Percentiles rank a stretch among this genome's conserved stretches.
Evolutionary conservation across 2,797 vertebrate species (phyloP).

Genomic region (Thunnus albacares): DNA sequence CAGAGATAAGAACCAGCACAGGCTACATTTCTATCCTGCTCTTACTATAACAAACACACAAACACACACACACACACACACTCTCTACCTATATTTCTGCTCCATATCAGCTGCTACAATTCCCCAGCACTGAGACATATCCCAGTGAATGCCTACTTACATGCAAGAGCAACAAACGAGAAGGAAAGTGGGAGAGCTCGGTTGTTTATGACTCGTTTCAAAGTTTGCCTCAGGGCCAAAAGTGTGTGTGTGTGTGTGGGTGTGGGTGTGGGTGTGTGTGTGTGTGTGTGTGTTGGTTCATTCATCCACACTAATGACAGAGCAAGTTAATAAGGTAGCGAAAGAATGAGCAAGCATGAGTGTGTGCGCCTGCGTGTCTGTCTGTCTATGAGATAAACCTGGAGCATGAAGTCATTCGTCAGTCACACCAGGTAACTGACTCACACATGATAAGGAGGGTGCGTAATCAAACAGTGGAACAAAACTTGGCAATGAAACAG

Average conservation of each 20-base stretch:
- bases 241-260: neutral
- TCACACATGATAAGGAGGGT: slow-evolving; percentile 12
- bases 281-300: neutral
- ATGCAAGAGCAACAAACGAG: neutral
- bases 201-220: slow-evolving; percentile 25
- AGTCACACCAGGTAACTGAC: slow-evolving; percentile 27
- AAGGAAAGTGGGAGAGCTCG: neutral
- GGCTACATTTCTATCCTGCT: slow-evolving; percentile 55
- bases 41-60: slow-evolving; percentile 28
- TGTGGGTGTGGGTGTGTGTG: neutral
- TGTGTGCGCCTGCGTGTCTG: neutral
- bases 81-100: slow-evolving; percentile 2
- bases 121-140: neutral
- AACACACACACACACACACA: slow-evolving; percentile 3
- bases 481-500: neutral
- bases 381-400: slow-evolving; percentile 16
- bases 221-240: slow-evolving; percentile 20
- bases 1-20: slow-evolving; percentile 69
- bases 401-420: slow-evolving; percentile 46
- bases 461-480: slow-evolving; percentile 16
- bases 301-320: neutral
- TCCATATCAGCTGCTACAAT: slow-evolving; percentile 22
- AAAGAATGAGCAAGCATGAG: slow-evolving; percentile 37
- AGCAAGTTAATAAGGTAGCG: slow-evolving; percentile 44
- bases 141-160: neutral